Evolutionary conservation across 2,888 invertebrate species (phyloP), one percentile per base, ranked within the genome.

Genomic region (Acanthopleura granulata): DNA sequence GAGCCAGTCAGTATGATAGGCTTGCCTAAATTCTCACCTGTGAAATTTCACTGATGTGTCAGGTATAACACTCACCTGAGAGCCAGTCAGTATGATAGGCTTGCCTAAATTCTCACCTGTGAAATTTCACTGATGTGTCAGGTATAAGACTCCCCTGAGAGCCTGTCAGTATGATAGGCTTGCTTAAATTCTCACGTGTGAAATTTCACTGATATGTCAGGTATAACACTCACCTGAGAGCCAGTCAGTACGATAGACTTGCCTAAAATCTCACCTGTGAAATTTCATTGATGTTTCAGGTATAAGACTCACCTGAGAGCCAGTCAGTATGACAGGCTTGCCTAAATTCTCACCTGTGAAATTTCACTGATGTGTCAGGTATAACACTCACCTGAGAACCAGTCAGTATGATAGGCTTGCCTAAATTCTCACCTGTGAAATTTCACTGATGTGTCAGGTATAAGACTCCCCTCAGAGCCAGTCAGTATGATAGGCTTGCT

Each of bases 271-370:
- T 98, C 97, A 86, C 98, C 93, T 96, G 99, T 98, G 89, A 98
- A 99, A 40, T 40, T 3, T 40, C 40, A 40, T 9, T 40, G 40
- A 40, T 40, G 4, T 40, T 3, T 40, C 40, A 6, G 40, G 40
- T 40, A 3, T 40, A 40, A 6, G 27, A 72, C 72, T 27, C 77
- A 87, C 88, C 84, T 88, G 88, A 57, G 97, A 95, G 22, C 98
- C 98, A 4, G 98, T 99, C 70, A 99, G 92, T 49, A 99, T 94
- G 18, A 99, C 94, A 11, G 96, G 94, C 91, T 99, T 99, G 18
- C 96, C 96, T 0, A 99, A 93, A 85, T 97, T 95, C 89, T 98
- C 97, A 86, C 98, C 93, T 96, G 99, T 98, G 89, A 98, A 99
- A 40, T 40, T 3, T 40, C 40, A 40, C 40, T 40, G 40, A 40